Base-by-base conservation (phyloP, 1,140 invertebrate genomes). In the Bombus superbus region DNA sequence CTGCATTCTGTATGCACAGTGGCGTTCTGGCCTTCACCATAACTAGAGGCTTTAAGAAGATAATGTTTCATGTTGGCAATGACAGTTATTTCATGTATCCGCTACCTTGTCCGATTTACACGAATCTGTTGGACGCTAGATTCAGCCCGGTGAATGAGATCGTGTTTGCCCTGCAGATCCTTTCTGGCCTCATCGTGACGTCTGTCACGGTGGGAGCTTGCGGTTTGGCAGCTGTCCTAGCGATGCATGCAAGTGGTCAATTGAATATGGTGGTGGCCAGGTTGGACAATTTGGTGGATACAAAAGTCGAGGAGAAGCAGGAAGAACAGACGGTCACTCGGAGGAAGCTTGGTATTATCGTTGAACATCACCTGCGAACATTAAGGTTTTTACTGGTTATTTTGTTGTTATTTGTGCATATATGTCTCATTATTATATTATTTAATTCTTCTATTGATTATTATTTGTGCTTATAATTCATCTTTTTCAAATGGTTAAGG, bases 1-100 rank as follows among this genome's bases (percentile, higher is more conserved):
- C 89, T 74, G 91, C 90, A 1, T 25, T 85, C 25, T 92, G 91
- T 66, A 92, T 93, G 92, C 92, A 94, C 53, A 62, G 89, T 0
- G 92, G 90, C 22, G 88, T 93, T 1, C 88, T 92, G 71, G 92
- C 91, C 79, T 93, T 93, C 84, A 91, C 72, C 25, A 88, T 91
- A 1, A 75, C 92, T 28, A 92, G 90, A 72, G 89, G 91, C 0
- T 79, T 93, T 28, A 66, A 64, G 9, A 69, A 74, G 25, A 38
- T 11, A 9, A 25, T n/a, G 35, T 28, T 88, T 6, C 32, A 15
- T 0, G 76, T 89, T 10, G 83, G 86, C 0, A 91, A 92, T 22
- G 81, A 85, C 0, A 93, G 71, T 3, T 42, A 75, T 11, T 81
- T 47, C 28, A 90, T 32, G 77, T 77, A 86, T 4, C 82, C 28